A percentile compares a stretch with the other conserved stretches of the same genome.
Evolutionary conservation across 2,888 invertebrate genomes (phyloP).

Genomic region (Platycheirus rosarum): DNA sequence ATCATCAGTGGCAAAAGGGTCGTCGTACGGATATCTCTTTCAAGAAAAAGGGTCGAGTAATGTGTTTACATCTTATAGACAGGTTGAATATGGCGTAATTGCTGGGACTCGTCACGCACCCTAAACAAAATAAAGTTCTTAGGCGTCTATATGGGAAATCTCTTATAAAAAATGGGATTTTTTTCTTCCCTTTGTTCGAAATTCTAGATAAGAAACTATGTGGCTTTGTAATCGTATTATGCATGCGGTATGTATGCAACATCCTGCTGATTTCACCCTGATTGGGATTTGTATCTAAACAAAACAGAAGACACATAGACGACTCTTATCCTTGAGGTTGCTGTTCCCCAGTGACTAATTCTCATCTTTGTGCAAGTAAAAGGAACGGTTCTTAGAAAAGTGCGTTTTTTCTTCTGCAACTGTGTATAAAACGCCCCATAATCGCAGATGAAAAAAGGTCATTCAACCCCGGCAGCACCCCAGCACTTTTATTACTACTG

Average conservation of each 20-base stretch:
- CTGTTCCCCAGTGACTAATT: constrained; percentile 34
- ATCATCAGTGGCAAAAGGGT: constrained; percentile 32
- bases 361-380: constrained; percentile 29
- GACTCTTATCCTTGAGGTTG: background rate
- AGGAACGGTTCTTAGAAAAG: constrained; percentile 37
- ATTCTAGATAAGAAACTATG: constrained; percentile 55
- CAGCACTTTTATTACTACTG: constrained; percentile 33
- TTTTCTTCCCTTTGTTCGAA: constrained; percentile 19
- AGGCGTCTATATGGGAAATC: constrained; percentile 6
- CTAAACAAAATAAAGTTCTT: constrained; percentile 41
- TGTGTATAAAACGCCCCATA: constrained; percentile 17
- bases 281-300: constrained; percentile 46
- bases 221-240: constrained; percentile 65
- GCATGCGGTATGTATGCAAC: constrained; percentile 49
- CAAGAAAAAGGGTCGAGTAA: constrained; percentile 57
- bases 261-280: constrained; percentile 48
- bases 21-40: constrained; percentile 26
- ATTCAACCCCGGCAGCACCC: constrained; percentile 65
- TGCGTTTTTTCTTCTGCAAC: constrained; percentile 43
- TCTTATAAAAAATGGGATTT: no score
- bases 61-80: constrained; percentile 71
- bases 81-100: constrained; percentile 73
- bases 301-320: constrained; percentile 45
- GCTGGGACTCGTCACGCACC: constrained; percentile 69
- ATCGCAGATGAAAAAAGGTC: constrained; percentile 54